phyloP scores from a whole-genome alignment of 2,888 invertebrate genomes.

The Hypomecis atomaria region DNA sequence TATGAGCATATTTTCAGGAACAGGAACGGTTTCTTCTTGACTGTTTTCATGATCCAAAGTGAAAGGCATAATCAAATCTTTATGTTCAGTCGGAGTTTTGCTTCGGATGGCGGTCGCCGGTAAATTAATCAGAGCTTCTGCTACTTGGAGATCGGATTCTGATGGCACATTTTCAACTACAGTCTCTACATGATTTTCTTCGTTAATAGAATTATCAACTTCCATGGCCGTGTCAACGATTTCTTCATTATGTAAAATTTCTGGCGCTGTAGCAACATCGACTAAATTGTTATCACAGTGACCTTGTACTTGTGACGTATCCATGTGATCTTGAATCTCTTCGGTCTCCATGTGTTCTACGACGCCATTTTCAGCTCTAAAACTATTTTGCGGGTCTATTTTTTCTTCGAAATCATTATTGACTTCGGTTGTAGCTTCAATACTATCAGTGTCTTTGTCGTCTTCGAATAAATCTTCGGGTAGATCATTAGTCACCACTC shows the following conservation, averaged over 20 bases:
- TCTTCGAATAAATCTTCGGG: conserved; percentile 80
- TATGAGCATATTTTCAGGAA: conserved; percentile 37
- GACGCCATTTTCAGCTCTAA: conserved; percentile 24
- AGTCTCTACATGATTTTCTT: conserved; percentile 22
- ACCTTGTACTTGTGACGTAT: conserved; percentile 15
- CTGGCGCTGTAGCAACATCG: conserved; percentile 41
- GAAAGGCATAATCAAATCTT: conserved; percentile 44
- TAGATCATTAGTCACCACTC: conserved; percentile 70
- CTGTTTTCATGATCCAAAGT: conserved; percentile 33
- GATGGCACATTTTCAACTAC: conserved; percentile 63
- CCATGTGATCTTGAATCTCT: conserved; percentile 15
- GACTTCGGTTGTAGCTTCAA: conserved; percentile 5
- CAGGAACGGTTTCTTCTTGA: conserved; percentile 49
- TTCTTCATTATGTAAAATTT: conserved; percentile 37
- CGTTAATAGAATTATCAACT: conserved; percentile 11
- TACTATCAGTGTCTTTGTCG: conserved; percentile 53
- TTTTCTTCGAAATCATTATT: conserved; percentile 18
- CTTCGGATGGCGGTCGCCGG: conserved; percentile 72
- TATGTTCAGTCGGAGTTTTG: conserved; percentile 53
- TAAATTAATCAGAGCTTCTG: conserved; percentile 77
- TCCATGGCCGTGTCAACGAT: conserved; percentile 28
- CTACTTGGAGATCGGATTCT: conserved; percentile 80
- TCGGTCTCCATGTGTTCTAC: conserved; percentile 24
- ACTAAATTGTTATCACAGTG: conserved; percentile 30
- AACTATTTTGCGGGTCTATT: conserved; percentile 3